Conservation (phyloP, 2,113 vertebrate species). For the Benitochromis conjunctus region DNA sequence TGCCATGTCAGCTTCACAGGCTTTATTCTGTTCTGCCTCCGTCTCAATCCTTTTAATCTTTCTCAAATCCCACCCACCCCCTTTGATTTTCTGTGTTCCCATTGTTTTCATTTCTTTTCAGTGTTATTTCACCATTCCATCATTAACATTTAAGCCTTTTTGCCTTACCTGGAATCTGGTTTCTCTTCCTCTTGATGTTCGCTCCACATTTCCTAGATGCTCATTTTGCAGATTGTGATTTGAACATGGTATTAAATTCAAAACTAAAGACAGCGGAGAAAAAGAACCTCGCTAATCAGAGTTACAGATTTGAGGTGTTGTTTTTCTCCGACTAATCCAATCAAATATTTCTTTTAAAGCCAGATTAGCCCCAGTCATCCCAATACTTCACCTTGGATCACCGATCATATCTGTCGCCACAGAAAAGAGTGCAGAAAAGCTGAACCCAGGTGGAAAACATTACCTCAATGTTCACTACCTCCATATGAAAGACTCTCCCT, state of each 20-base stretch:
- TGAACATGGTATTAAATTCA: neutral
- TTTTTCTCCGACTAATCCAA: neutral
- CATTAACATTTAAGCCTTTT: neutral
- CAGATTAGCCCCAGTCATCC: neutral
- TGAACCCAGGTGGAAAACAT: neutral
- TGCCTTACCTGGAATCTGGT: neutral
- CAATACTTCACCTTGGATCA: neutral
- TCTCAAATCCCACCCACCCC: conserved; percentile 20
- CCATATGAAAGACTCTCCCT: neutral
- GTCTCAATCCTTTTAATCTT: conserved; percentile 27
- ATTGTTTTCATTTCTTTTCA: conserved; percentile 14
- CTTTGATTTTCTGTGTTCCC: neutral
- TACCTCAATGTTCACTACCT: neutral
- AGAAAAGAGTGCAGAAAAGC: neutral
- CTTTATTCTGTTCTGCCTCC: neutral
- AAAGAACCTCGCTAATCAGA: accelerated
- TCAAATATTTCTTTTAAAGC: neutral
- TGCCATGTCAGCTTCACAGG: neutral
- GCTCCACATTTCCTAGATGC: neutral
- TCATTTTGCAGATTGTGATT: neutral
- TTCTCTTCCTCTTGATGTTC: neutral
- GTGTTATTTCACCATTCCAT: neutral
- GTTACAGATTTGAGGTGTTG: neutral
- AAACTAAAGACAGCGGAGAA: neutral
- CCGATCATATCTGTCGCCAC: neutral